Conservation (phyloP, 1,140 invertebrate genomes). For the Tetramorium simillimum region DNA sequence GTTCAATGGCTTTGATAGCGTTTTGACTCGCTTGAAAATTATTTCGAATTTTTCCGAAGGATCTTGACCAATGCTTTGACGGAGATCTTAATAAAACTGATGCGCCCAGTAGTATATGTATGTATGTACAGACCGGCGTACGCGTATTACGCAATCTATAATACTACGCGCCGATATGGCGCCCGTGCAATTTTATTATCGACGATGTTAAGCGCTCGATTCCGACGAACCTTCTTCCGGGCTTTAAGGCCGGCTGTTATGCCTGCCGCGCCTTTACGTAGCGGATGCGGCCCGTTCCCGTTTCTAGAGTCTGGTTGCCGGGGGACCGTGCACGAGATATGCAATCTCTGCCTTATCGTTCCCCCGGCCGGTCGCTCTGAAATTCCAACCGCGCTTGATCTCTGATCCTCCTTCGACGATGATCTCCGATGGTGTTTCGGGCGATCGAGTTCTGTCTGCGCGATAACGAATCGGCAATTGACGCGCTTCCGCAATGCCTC, state of each 20-base stretch:
- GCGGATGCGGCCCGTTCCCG: conserved; percentile 80
- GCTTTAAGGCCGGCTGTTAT: conserved; percentile 68
- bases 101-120: conserved; percentile 4
- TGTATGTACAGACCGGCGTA: background rate
- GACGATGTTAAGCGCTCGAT: conserved; percentile 59
- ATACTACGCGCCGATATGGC: conserved; percentile 33
- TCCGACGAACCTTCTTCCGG: conserved; percentile 73
- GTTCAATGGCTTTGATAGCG: background rate
- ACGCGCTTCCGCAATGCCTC: conserved; percentile 14
- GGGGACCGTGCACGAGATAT: conserved; percentile 64
- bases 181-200: conserved; percentile 69
- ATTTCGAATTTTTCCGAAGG: background rate
- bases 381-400: conserved; percentile 67
- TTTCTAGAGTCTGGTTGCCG: conserved; percentile 78
- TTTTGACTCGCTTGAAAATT: background rate
- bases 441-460: conserved; percentile 47
- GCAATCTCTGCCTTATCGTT: conserved; percentile 67
- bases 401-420: conserved; percentile 49
- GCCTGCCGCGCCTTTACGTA: conserved; percentile 76
- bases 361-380: conserved; percentile 46
- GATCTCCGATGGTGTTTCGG: conserved; percentile 44
- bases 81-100: conserved; percentile 62
- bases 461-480: conserved; percentile 39
- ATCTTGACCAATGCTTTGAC: background rate
- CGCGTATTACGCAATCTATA: conserved; percentile 16